Evolutionary conservation across 2,888 invertebrate species (phyloP).

Genomic region (Spilosoma lubricipeda): DNA sequence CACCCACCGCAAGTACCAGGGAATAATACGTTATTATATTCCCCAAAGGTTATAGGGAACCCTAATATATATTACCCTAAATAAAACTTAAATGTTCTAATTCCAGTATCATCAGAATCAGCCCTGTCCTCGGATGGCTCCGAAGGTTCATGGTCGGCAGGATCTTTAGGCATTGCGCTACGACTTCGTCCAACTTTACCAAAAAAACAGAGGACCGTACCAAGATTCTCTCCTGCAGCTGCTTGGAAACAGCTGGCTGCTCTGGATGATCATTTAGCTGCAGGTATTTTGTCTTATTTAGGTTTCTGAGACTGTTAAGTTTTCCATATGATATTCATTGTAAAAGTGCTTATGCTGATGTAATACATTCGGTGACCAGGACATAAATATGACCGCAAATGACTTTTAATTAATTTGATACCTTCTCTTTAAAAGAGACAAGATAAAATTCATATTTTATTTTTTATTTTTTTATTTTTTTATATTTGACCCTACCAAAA

Average conservation of each 20-base stretch:
- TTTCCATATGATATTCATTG: background rate
- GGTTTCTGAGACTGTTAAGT: background rate
- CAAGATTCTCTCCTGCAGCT: slow-evolving; percentile 93
- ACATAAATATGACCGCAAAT: background rate
- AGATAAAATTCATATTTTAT: too few relatives aligned
- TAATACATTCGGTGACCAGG: slow-evolving; percentile 46
- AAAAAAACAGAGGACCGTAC: slow-evolving; percentile 91
- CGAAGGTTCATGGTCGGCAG: slow-evolving; percentile 80
- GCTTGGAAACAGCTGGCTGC: slow-evolving; percentile 92
- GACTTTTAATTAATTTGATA: too few relatives aligned
- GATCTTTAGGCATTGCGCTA: slow-evolving; percentile 89
- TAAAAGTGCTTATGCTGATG: background rate
- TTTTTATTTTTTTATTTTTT: too few relatives aligned
- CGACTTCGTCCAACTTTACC: slow-evolving; percentile 92
- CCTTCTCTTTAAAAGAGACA: background rate
- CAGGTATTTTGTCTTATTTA: slow-evolving; percentile 59
- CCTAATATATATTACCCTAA: too few relatives aligned
- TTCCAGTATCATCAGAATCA: slow-evolving; percentile 84
- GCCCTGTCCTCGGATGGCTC: slow-evolving; percentile 85
- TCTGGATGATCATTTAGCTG: slow-evolving; percentile 84
- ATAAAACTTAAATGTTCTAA: background rate
- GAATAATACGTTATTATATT: too few relatives aligned
- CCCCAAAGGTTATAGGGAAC: too few relatives aligned
- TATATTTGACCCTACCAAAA: too few relatives aligned
- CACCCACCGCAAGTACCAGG: too few relatives aligned